Evolutionary conservation across 2,888 invertebrate genomes (phyloP).

Genomic region (Nomada fabriciana): DNA sequence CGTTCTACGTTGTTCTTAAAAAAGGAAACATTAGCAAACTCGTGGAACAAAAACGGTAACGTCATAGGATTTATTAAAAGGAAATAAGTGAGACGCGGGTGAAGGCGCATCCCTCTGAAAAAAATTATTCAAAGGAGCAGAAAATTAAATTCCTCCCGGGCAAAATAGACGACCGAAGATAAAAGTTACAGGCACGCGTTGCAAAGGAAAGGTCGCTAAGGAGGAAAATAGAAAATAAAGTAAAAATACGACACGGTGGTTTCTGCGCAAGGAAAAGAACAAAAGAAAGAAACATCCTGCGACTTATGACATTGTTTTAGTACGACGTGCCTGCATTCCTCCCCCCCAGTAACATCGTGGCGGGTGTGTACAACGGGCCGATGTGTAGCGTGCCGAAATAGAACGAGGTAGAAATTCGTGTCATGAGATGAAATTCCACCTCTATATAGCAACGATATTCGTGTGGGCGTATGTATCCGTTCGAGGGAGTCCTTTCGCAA

Average conservation of each 20-base stretch:
- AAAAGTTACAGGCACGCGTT: neutral
- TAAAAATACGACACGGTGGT: neutral
- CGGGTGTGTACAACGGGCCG: conserved; percentile 33
- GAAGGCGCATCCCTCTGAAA: too few species aligned
- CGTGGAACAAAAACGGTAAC: too few species aligned
- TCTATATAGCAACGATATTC: conserved; percentile 25
- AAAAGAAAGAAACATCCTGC: neutral
- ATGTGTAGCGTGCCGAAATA: conserved; percentile 42
- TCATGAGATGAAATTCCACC: conserved; percentile 56
- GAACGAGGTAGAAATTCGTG: conserved; percentile 58
- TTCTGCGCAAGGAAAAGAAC: neutral
- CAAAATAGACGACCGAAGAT: too few species aligned
- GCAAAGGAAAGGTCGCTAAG: neutral
- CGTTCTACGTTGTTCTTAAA: too few species aligned
- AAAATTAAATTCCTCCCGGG: neutral
- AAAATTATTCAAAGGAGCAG: neutral
- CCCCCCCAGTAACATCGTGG: neutral
- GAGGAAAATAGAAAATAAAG: conserved; percentile 11
- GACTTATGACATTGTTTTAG: conserved; percentile 36
- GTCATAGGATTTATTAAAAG: too few species aligned
- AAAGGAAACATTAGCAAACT: too few species aligned
- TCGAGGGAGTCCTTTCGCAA: conserved; percentile 54
- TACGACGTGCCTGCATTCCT: neutral
- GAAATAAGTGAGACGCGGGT: too few species aligned
- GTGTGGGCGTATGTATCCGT: conserved; percentile 32